phyloP scores from a whole-genome alignment of 2,888 invertebrate genomes.

The Odontothrips loti region DNA sequence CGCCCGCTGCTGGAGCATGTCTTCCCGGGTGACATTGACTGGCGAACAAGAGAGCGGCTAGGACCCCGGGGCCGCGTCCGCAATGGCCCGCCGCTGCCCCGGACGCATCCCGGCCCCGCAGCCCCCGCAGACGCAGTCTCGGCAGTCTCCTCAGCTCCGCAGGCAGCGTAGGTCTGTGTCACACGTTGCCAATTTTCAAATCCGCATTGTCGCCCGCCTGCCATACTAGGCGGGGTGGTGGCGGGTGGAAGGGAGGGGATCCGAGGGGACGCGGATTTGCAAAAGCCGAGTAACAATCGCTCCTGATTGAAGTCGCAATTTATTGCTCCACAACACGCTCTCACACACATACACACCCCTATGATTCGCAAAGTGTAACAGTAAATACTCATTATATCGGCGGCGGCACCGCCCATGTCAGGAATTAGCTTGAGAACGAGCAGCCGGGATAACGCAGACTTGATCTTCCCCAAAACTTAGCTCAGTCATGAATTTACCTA shows the following conservation, averaged over 20 bases:
- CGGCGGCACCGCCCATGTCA: no score
- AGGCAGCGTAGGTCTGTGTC: background rate
- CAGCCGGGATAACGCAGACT: no score
- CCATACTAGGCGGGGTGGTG: background rate
- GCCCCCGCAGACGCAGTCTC: no score
- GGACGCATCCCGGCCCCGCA: background rate
- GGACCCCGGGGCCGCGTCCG: background rate
- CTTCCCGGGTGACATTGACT: background rate
- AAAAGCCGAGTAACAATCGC: background rate
- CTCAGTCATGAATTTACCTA: no score
- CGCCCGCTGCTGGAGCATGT: background rate
- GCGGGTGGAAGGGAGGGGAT: background rate
- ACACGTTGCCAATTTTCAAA: conserved; percentile 15
- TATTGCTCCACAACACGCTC: conserved; percentile 7
- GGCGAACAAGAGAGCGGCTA: conserved; percentile 3
- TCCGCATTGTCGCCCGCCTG: background rate
- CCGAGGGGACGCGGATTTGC: background rate
- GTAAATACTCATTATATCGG: background rate
- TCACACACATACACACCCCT: no score
- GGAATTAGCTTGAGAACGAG: no score
- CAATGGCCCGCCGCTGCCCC: background rate
- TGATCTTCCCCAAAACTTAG: no score
- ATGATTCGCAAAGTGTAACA: conserved; percentile 6
- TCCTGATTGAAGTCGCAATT: conserved; percentile 16
- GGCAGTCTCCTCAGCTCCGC: no score